These are phyloP conservation scores for Stichopus chloronotus DNA, from an alignment of 35 echinoderm and acorn worm species.

Conservation along the genomic window DNA sequence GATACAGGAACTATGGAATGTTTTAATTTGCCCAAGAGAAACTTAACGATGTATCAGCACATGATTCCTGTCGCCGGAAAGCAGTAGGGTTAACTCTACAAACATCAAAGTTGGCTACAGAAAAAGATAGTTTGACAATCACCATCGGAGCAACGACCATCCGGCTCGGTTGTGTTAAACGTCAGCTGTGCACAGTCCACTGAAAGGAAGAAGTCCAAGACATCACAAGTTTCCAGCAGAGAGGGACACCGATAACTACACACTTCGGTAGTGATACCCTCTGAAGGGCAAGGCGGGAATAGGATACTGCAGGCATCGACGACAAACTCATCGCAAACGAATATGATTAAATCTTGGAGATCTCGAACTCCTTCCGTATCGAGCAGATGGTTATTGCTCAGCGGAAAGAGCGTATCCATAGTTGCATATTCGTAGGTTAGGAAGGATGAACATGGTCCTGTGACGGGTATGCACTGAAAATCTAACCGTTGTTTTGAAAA, in stretches of 20 bases:
- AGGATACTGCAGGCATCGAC: neutral
- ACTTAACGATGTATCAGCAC: too few species aligned
- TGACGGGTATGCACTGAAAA: neutral
- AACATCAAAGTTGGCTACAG: too few species aligned
- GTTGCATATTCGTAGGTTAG: neutral
- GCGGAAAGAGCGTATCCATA: neutral
- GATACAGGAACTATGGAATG: too few species aligned
- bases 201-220: neutral
- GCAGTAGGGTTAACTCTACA: too few species aligned
- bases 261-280: neutral
- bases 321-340: neutral
- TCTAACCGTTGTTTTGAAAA: neutral
- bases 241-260: neutral
- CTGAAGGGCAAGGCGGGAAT: neutral
- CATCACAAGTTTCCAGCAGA: neutral
- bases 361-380: neutral
- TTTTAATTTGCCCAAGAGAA: too few species aligned
- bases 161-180: neutral
- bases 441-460: neutral
- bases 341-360: neutral
- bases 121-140: neutral
- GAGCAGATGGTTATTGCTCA: neutral
- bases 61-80: too few species aligned
- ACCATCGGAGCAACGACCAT: neutral
- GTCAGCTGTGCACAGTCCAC: neutral